phyloP scores from a whole-genome alignment of 2,888 invertebrate genomes.

The Mythimna lalbum region DNA sequence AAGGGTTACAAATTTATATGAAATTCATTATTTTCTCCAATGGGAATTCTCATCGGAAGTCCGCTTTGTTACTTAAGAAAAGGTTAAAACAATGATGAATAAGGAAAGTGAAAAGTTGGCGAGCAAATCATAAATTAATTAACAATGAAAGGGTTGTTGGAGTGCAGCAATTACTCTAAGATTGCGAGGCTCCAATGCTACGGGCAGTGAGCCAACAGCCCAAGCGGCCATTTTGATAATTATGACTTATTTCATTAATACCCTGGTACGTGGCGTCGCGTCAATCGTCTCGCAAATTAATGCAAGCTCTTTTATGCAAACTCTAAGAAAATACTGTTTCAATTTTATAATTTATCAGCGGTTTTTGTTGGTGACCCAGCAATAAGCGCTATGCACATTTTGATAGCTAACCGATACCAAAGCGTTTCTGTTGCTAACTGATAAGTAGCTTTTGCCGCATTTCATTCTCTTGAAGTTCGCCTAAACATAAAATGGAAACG shows the following conservation, averaged over 20 bases:
- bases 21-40: not conserved
- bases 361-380: not conserved
- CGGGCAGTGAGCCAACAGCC: conserved; percentile 83
- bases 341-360: conserved; percentile 19
- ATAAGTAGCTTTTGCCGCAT: too few species aligned
- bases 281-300: conserved; percentile 63
- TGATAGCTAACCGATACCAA: too few species aligned
- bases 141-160: conserved; percentile 79
- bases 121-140: conserved; percentile 87
- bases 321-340: conserved; percentile 32
- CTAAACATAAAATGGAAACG: too few species aligned
- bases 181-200: conserved; percentile 78
- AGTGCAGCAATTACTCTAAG: conserved; percentile 82
- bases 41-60: not conserved
- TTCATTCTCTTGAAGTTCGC: too few species aligned
- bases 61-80: not conserved
- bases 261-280: conserved; percentile 60
- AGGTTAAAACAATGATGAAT: conserved; percentile 27
- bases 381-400: too few species aligned
- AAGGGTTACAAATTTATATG: not conserved
- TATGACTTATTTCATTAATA: conserved; percentile 80
- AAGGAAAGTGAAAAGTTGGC: conserved; percentile 76
- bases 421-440: too few species aligned
- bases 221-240: conserved; percentile 80
- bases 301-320: conserved; percentile 56